A percentile compares a stretch with the other conserved stretches of the same genome.
Conservation (phyloP, 2,113 vertebrate species). For the Ophiodon elongatus region DNA sequence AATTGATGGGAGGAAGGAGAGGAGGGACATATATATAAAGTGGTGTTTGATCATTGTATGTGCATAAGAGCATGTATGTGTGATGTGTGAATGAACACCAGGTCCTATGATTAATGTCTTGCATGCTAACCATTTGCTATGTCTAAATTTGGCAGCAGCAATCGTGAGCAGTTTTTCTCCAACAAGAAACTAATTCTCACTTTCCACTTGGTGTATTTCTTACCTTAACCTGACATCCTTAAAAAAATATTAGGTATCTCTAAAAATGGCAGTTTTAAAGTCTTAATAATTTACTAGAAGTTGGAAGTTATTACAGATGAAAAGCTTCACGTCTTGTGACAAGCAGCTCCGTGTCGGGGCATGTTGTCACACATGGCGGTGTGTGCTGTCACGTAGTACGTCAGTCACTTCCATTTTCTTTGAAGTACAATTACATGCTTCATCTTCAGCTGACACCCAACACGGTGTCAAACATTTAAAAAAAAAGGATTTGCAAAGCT, state of each 20-base stretch:
- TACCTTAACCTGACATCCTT: constrained; percentile 5
- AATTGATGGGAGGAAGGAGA: constrained; percentile 57
- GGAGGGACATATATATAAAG: constrained; percentile 48
- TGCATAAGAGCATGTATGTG: not conserved
- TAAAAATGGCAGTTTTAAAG: constrained; percentile 24
- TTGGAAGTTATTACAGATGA: constrained; percentile 46
- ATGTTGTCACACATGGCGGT: constrained; percentile 44
- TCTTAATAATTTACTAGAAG: constrained; percentile 39
- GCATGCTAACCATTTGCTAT: constrained; percentile 9
- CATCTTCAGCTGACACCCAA: constrained; percentile 42
- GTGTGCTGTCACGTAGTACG: constrained; percentile 24
- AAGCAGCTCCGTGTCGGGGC: constrained; percentile 22
- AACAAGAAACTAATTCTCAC: not conserved
- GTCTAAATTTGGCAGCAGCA: constrained; percentile 8
- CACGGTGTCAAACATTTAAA: constrained; percentile 38
- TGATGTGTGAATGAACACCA: not conserved
- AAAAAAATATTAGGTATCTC: not conserved
- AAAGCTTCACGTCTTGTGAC: constrained; percentile 36
- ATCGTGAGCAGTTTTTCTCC: not conserved
- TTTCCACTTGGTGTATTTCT: not conserved
- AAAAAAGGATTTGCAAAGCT: constrained; percentile 19
- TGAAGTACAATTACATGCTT: constrained; percentile 62
- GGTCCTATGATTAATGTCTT: constrained; percentile 3
- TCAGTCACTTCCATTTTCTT: constrained; percentile 40
- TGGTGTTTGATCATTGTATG: constrained; percentile 49